Evolutionary conservation across 1,140 invertebrate genomes (phyloP).

Genomic region (Branchinecta lindahli): DNA sequence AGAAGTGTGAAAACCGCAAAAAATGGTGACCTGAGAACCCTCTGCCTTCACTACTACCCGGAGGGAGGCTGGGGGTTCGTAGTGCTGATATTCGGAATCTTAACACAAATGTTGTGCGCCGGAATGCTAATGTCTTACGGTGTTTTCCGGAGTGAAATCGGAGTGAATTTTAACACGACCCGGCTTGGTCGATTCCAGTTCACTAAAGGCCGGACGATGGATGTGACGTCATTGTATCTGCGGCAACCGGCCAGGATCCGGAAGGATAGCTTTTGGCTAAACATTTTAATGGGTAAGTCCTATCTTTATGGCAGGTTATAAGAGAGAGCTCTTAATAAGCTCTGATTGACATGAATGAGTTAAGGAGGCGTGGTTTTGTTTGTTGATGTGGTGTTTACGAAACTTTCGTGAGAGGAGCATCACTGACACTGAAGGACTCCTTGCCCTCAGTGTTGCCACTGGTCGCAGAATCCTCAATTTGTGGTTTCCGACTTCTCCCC

Average conservation of each 20-base stretch:
- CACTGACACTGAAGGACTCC: too few relatives aligned
- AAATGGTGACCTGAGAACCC: constrained; percentile 24
- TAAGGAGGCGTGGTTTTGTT: too few relatives aligned
- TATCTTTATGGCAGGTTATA: too few relatives aligned
- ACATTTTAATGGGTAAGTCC: background rate
- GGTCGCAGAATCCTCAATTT: too few relatives aligned
- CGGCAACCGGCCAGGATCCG: background rate
- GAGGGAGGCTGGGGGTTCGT: constrained; percentile 69
- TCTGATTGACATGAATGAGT: too few relatives aligned
- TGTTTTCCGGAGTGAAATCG: background rate
- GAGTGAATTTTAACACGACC: background rate
- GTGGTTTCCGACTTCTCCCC: too few relatives aligned
- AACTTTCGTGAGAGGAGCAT: too few relatives aligned
- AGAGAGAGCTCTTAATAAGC: too few relatives aligned
- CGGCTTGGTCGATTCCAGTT: background rate
- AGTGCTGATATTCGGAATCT: constrained; percentile 44
- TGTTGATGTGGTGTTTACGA: too few relatives aligned
- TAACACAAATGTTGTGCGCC: constrained; percentile 47
- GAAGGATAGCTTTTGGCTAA: background rate
- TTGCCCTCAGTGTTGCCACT: too few relatives aligned
- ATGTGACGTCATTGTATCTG: background rate
- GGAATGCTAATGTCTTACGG: constrained; percentile 37
- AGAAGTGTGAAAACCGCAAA: background rate
- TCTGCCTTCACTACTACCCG: constrained; percentile 50
- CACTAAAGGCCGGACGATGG: background rate